Evolutionary conservation across 2,113 vertebrate genomes (phyloP), one percentile per base, ranked within the genome.

Genomic region (Murina feae): DNA sequence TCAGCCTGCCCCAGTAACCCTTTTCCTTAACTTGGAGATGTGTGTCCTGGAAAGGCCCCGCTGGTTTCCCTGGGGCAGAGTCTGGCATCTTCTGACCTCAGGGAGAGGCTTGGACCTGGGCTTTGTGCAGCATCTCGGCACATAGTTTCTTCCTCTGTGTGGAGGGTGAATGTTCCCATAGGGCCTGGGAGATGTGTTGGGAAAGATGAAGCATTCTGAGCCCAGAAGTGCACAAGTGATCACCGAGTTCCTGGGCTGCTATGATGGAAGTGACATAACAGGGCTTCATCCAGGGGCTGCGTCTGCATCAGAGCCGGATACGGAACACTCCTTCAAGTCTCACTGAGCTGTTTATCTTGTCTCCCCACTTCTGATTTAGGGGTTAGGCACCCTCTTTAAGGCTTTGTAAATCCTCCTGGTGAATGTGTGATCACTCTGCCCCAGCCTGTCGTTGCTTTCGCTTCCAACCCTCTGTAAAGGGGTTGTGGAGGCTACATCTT

Each of bases 221-320:
- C n/a, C 28, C 5, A 1, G 53, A 80, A n/a, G 21, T 82, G 6
- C 9, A 12, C 11, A 35, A 21, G 51, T 13, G 3, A 35, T 49
- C 8, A 23, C 28, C 1, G 68, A 21, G 66, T 44, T 60, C 44
- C 35, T 10, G 32, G 71, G 21, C 4, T 51, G 20, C 44, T 80
- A 13, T 12, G 8, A 14, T 4, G 16, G 71, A 39, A 16, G 17
- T 13, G 25, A 6, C 4, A 4, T 2, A 4, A 30, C 2, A 1
- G 80, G 79, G 23, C 53, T 82, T 81, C 8, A 25, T 44, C 14
- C 16, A 42, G 20, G 12, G 20, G 42, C 21, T 32, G 30, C 1
- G 32, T 90, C 76, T 90, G 42, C 11, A 7, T 30, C 6, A 44
- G 47, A n/a, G 69, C 23, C 28, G 60, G 71, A 30, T 2, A 18